These are phyloP conservation scores for Apoda limacodes DNA, from an alignment of 2,888 invertebrate species.

Conservation along the genomic window DNA sequence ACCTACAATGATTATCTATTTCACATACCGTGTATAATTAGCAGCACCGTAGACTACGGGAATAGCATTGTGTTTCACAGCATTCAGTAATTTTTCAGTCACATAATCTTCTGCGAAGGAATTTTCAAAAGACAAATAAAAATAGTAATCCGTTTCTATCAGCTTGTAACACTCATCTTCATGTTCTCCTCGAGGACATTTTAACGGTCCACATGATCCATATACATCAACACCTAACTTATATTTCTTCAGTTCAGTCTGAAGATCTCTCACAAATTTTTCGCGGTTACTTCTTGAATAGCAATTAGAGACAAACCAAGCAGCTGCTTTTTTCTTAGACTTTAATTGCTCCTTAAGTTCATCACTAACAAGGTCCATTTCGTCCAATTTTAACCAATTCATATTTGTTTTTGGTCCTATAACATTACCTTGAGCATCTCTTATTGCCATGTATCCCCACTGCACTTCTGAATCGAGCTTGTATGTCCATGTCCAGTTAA, in stretches of 20 bases:
- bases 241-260: slow-evolving; percentile 24
- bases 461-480: slow-evolving; percentile 31
- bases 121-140: slow-evolving; percentile 50
- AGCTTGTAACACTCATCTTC: slow-evolving; percentile 27
- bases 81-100: slow-evolving; percentile 40
- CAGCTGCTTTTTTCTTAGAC: slow-evolving; percentile 25
- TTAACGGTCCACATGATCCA: slow-evolving; percentile 25
- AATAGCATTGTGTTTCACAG: slow-evolving; percentile 32
- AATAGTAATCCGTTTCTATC: slow-evolving; percentile 32
- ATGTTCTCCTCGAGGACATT: slow-evolving; percentile 22
- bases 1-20: no score
- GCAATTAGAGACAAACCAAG: slow-evolving; percentile 46
- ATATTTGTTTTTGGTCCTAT: slow-evolving; percentile 29
- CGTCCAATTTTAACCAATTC: slow-evolving; percentile 26
- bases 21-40: slow-evolving; percentile 44
- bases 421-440: slow-evolving; percentile 24
- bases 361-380: slow-evolving; percentile 27
- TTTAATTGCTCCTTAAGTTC: slow-evolving; percentile 22
- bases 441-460: slow-evolving; percentile 33
- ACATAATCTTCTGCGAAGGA: slow-evolving; percentile 40
- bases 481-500: slow-evolving; percentile 44
- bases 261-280: slow-evolving; percentile 23
- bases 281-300: slow-evolving; percentile 26
- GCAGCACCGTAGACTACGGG: slow-evolving; percentile 47
- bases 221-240: slow-evolving; percentile 34